Evolutionary conservation across 2,888 invertebrate genomes (phyloP).

Genomic region (Drosophila crucigera): DNA sequence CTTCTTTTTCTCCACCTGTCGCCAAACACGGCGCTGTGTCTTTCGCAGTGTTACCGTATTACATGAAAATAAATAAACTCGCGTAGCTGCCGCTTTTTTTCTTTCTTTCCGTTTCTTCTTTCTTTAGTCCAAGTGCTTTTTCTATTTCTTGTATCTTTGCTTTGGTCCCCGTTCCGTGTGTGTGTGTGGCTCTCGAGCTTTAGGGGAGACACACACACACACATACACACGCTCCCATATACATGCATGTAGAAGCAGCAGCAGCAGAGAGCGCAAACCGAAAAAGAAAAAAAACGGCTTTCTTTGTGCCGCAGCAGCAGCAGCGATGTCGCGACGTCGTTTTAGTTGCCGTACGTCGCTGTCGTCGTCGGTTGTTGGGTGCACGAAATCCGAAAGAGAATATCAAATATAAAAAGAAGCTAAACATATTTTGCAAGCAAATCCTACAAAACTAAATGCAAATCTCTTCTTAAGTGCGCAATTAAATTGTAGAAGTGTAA

Average conservation of each 20-base stretch:
- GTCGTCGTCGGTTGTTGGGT: constrained; percentile 77
- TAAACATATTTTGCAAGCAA: constrained; percentile 43
- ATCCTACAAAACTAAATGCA: constrained; percentile 50
- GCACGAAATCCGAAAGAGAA: constrained; percentile 69
- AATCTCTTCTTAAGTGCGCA: constrained; percentile 67
- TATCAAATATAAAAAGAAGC: constrained; percentile 22
- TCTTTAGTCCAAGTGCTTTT: constrained; percentile 46
- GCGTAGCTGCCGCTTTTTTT: constrained; percentile 42
- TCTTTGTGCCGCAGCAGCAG: constrained; percentile 60
- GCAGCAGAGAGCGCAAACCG: constrained; percentile 38
- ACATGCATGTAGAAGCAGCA: constrained; percentile 52
- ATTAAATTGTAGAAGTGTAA: constrained; percentile 56
- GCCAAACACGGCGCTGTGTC: constrained; percentile 35
- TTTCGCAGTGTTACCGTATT: constrained; percentile 58
- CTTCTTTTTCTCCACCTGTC: constrained; percentile 61
- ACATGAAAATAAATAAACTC: constrained; percentile 28
- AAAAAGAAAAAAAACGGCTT: constrained; percentile 50
- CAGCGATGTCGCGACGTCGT: constrained; percentile 58
- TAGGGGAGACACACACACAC: constrained; percentile 49
- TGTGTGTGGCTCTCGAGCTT: constrained; percentile 52
- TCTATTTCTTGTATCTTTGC: constrained; percentile 60
- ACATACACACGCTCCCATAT: constrained; percentile 42
- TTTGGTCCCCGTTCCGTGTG: constrained; percentile 61
- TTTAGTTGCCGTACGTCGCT: constrained; percentile 79
- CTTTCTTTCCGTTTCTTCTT: constrained; percentile 32